Evolutionary conservation across 2,113 vertebrate species (phyloP), one percentile per base, ranked within the genome.

Genomic region (Poeciliopsis prolifica): DNA sequence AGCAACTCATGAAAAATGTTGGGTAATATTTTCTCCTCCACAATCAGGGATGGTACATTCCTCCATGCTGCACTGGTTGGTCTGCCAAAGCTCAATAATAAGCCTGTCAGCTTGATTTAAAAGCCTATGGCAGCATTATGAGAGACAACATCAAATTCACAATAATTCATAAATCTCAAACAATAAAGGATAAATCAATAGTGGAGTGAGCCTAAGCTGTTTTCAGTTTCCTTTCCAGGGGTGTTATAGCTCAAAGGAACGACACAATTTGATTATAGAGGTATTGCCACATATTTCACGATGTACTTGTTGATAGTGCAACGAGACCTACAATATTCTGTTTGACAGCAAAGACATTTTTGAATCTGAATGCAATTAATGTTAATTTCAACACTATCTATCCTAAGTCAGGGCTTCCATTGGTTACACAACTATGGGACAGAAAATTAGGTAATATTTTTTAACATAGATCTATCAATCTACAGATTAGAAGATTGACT

Each of bases 91-190:
- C 71, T 80, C 81, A 91, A 89, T 88, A 91, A 91, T 89, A 84
- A 91, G 86, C 71, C 86, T 89, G 92, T 87, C 90, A 91, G 72
- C 64, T 86, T 91, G 91, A 93, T 91, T 91, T 91, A 91, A 91
- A 90, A 87, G 73, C 84, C 72, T 19, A 74, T 83, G 87, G 83
- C 87, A 84, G 87, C 75, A 82, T 89, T 89, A 91, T 88, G 84
- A 87, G 89, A 90, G 86, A 90, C 88, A 89, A 83, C 79, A 80
- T 91, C 82, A 90, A 78, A 91, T 91, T 91, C 90, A 88, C 82
- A 91, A 90, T 92, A 90, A 90, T 90, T 89, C 90, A 92, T 90
- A 91, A 89, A 92, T 91, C 85, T 80, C 63, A n/a, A 79, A 82
- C 85, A 91, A 89, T 87, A 90, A 90, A 88, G 80, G 79, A 86